Conservation (phyloP, 1,140 invertebrate species). For the Sitophilus oryzae region DNA sequence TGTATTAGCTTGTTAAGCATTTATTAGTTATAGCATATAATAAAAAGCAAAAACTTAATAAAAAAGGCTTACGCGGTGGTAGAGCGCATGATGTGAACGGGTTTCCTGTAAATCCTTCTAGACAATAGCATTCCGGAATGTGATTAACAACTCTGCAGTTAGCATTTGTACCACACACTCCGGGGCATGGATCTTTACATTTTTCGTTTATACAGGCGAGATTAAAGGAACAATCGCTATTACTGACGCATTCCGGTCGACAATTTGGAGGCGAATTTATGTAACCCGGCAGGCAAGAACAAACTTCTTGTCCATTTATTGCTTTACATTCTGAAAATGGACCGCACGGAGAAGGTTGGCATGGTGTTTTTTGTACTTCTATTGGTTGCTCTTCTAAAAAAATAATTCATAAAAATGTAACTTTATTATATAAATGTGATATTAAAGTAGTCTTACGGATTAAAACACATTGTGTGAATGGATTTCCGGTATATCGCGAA, state of each 20-base stretch:
- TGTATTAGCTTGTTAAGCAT: no score
- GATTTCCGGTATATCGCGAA: slow-evolving; percentile 64
- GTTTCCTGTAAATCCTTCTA: slow-evolving; percentile 54
- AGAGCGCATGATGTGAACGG: slow-evolving; percentile 56
- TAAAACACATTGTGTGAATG: slow-evolving; percentile 50
- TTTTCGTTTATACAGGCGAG: slow-evolving; percentile 63
- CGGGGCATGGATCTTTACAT: slow-evolving; percentile 67
- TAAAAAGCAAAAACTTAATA: slow-evolving; percentile 63
- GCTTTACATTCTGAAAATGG: no score
- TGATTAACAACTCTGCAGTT: slow-evolving; percentile 61
- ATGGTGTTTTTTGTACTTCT: neutral
- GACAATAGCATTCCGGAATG: slow-evolving; percentile 62
- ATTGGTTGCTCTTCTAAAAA: neutral
- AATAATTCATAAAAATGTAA: neutral
- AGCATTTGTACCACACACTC: slow-evolving; percentile 64
- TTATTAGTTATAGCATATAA: no score
- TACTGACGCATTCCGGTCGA: no score
- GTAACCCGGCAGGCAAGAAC: no score
- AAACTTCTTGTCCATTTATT: no score
- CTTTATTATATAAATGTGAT: slow-evolving; percentile 2
- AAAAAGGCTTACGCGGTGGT: slow-evolving; percentile 51
- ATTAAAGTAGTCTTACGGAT: slow-evolving; percentile 36
- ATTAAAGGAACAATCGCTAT: no score
- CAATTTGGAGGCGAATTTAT: no score
- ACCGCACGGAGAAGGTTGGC: no score